Conservation (phyloP, 2,113 vertebrate genomes). For the Aldabrachelys gigantea region DNA sequence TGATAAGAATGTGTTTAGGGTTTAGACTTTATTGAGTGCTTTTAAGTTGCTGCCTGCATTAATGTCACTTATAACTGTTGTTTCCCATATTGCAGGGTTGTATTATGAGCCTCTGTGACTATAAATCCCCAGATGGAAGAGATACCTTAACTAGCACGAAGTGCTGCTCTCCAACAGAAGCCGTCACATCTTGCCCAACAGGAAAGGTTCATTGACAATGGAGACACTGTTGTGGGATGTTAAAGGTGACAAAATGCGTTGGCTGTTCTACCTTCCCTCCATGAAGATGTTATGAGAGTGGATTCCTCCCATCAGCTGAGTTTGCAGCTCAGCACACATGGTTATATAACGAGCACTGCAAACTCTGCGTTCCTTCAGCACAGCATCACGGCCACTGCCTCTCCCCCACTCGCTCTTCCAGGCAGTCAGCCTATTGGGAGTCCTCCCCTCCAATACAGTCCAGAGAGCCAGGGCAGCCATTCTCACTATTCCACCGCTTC, state of each 20-base stretch:
- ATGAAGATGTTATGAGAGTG: too few species aligned
- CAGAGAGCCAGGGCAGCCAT: background rate
- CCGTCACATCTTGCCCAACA: background rate
- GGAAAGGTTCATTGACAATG: too few species aligned
- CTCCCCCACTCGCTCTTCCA: background rate
- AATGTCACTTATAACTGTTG: background rate
- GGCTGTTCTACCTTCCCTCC: too few species aligned
- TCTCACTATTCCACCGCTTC: background rate
- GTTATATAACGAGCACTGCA: too few species aligned
- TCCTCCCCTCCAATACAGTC: background rate
- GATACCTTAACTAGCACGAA: background rate
- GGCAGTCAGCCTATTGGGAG: background rate
- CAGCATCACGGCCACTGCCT: too few species aligned
- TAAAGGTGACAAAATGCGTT: too few species aligned
- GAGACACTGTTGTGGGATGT: too few species aligned
- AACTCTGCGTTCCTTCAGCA: too few species aligned
- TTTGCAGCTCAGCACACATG: too few species aligned
- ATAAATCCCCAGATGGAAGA: too few species aligned
- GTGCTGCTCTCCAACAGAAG: background rate
- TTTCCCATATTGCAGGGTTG: background rate
- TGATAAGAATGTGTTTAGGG: background rate
- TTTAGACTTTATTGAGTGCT: background rate
- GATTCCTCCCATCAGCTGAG: too few species aligned
- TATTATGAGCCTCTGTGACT: background rate
- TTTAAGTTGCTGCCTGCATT: background rate